phyloP scores from a whole-genome alignment of 2,113 vertebrate genomes.

The Sterna hirundo region DNA sequence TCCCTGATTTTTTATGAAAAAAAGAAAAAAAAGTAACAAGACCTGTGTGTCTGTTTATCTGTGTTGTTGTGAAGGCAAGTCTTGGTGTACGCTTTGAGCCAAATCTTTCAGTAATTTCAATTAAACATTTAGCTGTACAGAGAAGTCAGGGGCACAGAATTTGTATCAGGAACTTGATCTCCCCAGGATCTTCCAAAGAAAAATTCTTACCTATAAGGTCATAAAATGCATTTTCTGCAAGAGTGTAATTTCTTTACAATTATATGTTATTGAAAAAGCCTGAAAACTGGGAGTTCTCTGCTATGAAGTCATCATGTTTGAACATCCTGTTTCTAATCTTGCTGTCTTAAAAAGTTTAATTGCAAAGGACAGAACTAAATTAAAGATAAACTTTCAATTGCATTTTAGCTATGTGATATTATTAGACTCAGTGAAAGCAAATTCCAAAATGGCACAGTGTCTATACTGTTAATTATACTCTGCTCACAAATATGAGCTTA shows the following conservation, averaged over 20 bases:
- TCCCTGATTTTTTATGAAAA: background rate
- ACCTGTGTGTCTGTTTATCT: background rate
- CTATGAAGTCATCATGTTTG: background rate
- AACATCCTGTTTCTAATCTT: constrained; percentile 14
- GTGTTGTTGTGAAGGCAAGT: background rate
- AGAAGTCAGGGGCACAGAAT: background rate
- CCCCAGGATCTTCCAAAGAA: background rate
- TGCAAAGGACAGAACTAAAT: constrained; percentile 39
- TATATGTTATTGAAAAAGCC: background rate
- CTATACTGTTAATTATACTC: constrained; percentile 39
- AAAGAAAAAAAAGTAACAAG: background rate
- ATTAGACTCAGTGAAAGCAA: constrained; percentile 9
- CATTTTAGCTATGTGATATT: background rate
- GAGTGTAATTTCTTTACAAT: background rate
- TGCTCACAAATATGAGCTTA: constrained; percentile 26
- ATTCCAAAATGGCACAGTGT: constrained; percentile 15
- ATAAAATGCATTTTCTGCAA: background rate
- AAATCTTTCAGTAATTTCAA: background rate
- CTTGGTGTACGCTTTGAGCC: background rate
- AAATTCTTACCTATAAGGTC: background rate
- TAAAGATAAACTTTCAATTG: constrained; percentile 36
- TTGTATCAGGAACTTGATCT: background rate
- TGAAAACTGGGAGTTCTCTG: background rate
- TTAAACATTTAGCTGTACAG: background rate
- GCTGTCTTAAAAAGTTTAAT: constrained; percentile 16